Conservation (phyloP, 2,113 vertebrate species). For the Corydoras sp. region DNA sequence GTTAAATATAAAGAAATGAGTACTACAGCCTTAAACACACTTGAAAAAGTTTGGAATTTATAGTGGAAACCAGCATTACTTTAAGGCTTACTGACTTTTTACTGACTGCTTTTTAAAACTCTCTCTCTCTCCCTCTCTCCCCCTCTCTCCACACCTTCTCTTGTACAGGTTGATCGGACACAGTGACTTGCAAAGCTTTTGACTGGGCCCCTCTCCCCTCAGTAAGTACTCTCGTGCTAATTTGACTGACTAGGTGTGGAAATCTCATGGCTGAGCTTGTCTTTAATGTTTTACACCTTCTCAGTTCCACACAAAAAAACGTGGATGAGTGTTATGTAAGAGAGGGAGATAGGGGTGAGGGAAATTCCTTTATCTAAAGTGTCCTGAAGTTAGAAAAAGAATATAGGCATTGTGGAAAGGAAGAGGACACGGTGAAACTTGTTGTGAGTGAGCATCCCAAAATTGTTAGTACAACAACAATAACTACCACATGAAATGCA, state of each 20-base stretch:
- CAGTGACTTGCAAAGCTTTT: constrained; percentile 40
- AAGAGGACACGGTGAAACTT: too few species aligned
- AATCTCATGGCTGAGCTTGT: constrained; percentile 27
- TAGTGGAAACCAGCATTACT: too few species aligned
- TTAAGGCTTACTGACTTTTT: too few species aligned
- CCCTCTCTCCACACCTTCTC: constrained; percentile 16
- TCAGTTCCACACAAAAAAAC: constrained; percentile 13
- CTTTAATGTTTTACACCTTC: constrained; percentile 20
- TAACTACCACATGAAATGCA: too few species aligned
- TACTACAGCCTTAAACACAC: too few species aligned
- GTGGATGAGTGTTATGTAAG: constrained; percentile 18
- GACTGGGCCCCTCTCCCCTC: constrained; percentile 43
- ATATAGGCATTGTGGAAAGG: too few species aligned
- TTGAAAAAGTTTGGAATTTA: too few species aligned
- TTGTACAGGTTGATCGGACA: constrained; percentile 47
- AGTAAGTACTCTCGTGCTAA: constrained; percentile 52
- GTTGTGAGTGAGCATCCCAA: too few species aligned
- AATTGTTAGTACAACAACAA: too few species aligned
- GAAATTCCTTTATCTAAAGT: too few species aligned
- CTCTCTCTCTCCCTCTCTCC: constrained; percentile 21
- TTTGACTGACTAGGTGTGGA: constrained; percentile 35
- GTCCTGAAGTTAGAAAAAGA: too few species aligned
- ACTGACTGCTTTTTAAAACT: constrained; percentile 2
- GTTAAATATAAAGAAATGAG: too few species aligned
- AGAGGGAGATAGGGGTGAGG: background rate